Evolutionary conservation across 1,140 invertebrate genomes (phyloP).

Genomic region (Drosophila kanapiae): DNA sequence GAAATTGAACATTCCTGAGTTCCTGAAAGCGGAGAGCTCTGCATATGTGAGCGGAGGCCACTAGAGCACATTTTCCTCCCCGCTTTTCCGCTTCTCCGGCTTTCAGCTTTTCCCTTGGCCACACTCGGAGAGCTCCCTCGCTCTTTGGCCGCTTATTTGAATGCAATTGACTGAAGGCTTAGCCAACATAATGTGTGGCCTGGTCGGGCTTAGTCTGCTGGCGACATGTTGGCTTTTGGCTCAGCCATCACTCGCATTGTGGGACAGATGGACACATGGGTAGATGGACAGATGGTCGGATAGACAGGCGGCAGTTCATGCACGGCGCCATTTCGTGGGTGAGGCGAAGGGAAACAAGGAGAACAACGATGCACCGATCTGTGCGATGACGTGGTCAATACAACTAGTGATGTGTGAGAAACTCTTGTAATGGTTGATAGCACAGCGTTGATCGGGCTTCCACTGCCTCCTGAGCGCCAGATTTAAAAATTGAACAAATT

Average conservation of each 20-base stretch:
- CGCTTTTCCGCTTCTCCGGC: conserved; percentile 2
- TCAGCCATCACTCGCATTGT: conserved; percentile 55
- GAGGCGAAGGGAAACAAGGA: too few species aligned
- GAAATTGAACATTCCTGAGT: conserved; percentile 73
- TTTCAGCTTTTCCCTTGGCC: neutral
- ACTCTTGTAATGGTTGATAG: too few species aligned
- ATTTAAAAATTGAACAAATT: too few species aligned
- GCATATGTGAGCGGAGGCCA: conserved; percentile 62
- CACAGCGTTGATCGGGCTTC: too few species aligned
- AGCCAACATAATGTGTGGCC: conserved; percentile 68
- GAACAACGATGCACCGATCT: too few species aligned
- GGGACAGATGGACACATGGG: conserved; percentile 20
- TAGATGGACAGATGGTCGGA: conserved; percentile 20
- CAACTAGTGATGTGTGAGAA: too few species aligned
- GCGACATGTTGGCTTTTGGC: conserved; percentile 80
- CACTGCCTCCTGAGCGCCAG: too few species aligned
- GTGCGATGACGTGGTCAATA: too few species aligned
- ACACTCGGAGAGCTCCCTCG: neutral
- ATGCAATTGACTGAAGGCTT: conserved; percentile 82
- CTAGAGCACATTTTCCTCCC: conserved; percentile 42
- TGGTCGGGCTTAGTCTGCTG: conserved; percentile 69
- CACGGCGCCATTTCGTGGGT: too few species aligned
- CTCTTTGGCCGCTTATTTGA: conserved; percentile 69
- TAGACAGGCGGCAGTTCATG: conserved; percentile 10
- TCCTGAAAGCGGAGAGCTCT: conserved; percentile 40